Evolutionary conservation across 1,140 invertebrate species (phyloP).

Genomic region (Anoplophora glabripennis): DNA sequence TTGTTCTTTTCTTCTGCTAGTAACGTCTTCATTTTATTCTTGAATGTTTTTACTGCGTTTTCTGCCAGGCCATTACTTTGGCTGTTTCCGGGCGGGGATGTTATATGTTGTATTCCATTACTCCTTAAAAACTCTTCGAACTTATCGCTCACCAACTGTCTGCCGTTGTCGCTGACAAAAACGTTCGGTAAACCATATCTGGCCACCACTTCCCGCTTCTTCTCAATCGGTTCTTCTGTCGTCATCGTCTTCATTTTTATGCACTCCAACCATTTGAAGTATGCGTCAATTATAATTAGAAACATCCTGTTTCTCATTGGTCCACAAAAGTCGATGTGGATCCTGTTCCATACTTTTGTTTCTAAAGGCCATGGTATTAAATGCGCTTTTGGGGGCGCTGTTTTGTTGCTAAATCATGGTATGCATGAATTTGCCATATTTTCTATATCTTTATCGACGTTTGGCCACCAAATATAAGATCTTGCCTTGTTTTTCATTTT

Average conservation of each 20-base stretch:
- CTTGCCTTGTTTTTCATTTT: too few species aligned
- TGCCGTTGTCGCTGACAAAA: constrained; percentile 32
- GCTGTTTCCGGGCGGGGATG: constrained; percentile 26
- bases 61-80: constrained; percentile 21
- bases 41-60: constrained; percentile 17
- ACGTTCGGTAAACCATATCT: constrained; percentile 27
- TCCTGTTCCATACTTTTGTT: constrained; percentile 18
- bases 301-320: constrained; percentile 26
- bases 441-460: not conserved
- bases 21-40: not conserved
- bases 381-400: not conserved
- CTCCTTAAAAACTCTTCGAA: constrained; percentile 20
- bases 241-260: constrained; percentile 19
- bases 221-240: constrained; percentile 16
- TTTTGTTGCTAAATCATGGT: not conserved
- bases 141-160: constrained; percentile 12
- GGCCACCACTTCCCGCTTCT: constrained; percentile 22
- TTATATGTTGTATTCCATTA: constrained; percentile 24
- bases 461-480: not conserved
- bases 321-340: constrained; percentile 42
- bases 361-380: constrained; percentile 8
- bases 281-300: constrained; percentile 37
- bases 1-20: not conserved
- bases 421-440: not conserved
- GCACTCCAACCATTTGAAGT: constrained; percentile 38